Conservation (phyloP, 2,888 invertebrate species). For the Philopedon plagiatum region DNA sequence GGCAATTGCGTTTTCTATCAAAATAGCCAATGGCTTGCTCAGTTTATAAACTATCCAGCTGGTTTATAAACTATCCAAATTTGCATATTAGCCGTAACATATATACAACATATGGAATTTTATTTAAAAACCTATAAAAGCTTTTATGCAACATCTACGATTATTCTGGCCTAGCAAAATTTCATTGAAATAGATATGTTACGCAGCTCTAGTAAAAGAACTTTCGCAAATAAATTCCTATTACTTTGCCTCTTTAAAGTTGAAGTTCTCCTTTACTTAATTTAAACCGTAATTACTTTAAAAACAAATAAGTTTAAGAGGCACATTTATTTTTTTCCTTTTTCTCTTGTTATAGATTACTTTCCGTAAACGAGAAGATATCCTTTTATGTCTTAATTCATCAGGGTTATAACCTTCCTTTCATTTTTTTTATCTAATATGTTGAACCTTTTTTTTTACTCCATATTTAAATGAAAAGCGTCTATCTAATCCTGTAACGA, state of each 20-base stretch:
- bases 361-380: constrained; percentile 7
- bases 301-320: constrained; percentile 41
- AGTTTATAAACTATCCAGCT: too few species aligned
- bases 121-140: too few species aligned
- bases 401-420: neutral
- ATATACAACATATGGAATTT: too few species aligned
- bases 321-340: constrained; percentile 31
- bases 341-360: constrained; percentile 28
- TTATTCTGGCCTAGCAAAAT: too few species aligned
- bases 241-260: constrained; percentile 31
- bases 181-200: neutral
- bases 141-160: too few species aligned
- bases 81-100: too few species aligned
- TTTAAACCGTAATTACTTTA: constrained; percentile 38
- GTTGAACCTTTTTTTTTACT: neutral
- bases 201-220: neutral
- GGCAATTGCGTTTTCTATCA: too few species aligned
- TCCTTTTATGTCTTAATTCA: constrained; percentile 24
- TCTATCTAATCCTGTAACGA: too few species aligned
- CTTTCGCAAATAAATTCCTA: constrained; percentile 15
- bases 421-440: too few species aligned
- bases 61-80: too few species aligned
- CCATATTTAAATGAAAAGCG: neutral
- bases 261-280: constrained; percentile 26
- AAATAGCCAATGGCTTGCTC: too few species aligned